phyloP scores from a whole-genome alignment of 2,113 vertebrate genomes.

The Zosterops japonicus region DNA sequence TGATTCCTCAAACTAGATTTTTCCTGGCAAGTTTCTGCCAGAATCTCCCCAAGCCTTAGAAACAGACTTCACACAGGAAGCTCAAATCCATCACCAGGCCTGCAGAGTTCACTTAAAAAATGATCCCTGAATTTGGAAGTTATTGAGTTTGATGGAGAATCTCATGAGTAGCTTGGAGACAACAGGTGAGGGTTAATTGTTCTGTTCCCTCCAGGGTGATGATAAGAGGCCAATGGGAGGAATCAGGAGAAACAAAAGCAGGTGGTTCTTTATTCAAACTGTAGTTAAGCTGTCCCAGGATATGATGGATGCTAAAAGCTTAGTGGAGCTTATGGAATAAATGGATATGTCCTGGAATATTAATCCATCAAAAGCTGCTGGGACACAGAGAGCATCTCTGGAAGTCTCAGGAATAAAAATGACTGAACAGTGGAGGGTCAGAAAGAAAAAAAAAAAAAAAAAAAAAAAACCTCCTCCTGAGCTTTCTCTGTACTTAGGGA shows the following conservation, averaged over 20 bases:
- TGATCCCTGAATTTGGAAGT: background rate
- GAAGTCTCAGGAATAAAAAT: background rate
- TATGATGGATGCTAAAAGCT: conserved; percentile 20
- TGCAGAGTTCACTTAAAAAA: background rate
- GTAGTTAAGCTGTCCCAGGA: background rate
- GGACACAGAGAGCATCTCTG: background rate
- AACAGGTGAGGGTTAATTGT: background rate
- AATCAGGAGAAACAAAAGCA: background rate
- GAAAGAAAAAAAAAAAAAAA: background rate
- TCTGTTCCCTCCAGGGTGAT: background rate
- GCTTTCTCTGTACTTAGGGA: background rate
- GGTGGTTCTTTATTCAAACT: background rate
- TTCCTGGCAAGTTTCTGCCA: background rate
- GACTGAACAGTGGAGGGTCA: background rate
- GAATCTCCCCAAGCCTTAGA: background rate
- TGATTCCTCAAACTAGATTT: background rate
- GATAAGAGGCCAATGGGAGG: background rate
- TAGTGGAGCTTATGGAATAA: background rate
- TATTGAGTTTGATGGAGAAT: background rate
- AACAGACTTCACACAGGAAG: background rate
- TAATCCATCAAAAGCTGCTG: background rate
- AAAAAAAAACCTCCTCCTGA: background rate
- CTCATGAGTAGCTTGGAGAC: background rate
- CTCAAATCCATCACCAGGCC: background rate
- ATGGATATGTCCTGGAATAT: background rate